A percentile compares a stretch with the other conserved stretches of the same genome.
These are phyloP conservation scores for Oryzias curvinotus DNA, from an alignment of 2,113 vertebrate genomes.

Conservation along the genomic window DNA sequence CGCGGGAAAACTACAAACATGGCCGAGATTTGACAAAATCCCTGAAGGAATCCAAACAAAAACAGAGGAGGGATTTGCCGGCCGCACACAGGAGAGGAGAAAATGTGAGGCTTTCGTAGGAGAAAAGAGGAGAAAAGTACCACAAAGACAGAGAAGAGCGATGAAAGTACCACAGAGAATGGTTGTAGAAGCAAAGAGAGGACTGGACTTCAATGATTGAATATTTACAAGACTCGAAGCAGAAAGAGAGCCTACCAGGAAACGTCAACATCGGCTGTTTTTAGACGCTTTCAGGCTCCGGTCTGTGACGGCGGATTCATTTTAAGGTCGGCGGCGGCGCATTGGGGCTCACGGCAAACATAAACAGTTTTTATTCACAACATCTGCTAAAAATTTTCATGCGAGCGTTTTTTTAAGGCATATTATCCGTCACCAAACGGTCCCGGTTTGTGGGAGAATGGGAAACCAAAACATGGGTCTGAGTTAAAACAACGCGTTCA, in stretches of 20 bases:
- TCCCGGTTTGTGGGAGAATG: too few relatives aligned
- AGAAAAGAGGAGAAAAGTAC: background rate
- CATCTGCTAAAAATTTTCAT: too few relatives aligned
- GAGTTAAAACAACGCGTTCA: too few relatives aligned
- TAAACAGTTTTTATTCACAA: slow-evolving; percentile 4
- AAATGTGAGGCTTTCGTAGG: too few relatives aligned
- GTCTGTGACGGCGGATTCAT: slow-evolving; percentile 27
- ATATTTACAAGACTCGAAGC: background rate
- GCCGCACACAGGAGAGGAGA: background rate
- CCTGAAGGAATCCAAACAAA: slow-evolving; percentile 60
- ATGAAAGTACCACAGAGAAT: too few relatives aligned
- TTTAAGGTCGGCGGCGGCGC: slow-evolving; percentile 21
- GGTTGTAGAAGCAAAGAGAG: background rate
- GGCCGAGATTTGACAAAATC: slow-evolving; percentile 55
- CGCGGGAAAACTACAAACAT: slow-evolving; percentile 67
- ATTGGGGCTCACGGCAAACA: slow-evolving; percentile 8
- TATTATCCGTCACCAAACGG: too few relatives aligned
- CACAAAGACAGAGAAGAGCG: background rate
- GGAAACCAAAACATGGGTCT: too few relatives aligned
- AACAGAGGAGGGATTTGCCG: slow-evolving; percentile 47
- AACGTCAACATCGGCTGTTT: background rate
- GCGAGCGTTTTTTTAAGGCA: too few relatives aligned
- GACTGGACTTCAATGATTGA: background rate
- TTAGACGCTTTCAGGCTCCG: slow-evolving; percentile 24
- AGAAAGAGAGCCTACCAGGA: background rate